Conservation (phyloP, 1,140 invertebrate genomes). For the Diachasmimorpha longicaudata region DNA sequence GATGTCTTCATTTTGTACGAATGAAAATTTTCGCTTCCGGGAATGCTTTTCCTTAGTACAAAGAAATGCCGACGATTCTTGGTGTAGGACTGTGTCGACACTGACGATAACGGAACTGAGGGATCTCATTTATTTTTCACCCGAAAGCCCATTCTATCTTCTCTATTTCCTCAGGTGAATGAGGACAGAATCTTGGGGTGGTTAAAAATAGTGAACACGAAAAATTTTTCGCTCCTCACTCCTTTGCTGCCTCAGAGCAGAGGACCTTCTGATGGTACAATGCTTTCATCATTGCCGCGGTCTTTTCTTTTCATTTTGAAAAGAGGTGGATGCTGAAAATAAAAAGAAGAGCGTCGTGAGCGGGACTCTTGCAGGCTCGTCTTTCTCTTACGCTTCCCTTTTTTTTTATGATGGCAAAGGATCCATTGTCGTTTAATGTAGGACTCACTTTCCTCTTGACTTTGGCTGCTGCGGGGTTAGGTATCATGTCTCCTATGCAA, state of each 20-base stretch:
- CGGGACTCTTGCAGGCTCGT: conserved; percentile 29
- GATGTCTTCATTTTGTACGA: conserved; percentile 11
- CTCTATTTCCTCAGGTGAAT: background rate
- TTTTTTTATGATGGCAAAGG: conserved; percentile 53
- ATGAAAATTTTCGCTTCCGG: conserved; percentile 17
- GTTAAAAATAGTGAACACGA: background rate
- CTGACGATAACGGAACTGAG: conserved; percentile 12
- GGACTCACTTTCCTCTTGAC: conserved; percentile 28
- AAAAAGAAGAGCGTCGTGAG: background rate
- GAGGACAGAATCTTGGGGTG: background rate
- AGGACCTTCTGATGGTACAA: conserved; percentile 51
- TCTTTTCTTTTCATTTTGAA: conserved; percentile 46
- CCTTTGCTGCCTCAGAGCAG: background rate
- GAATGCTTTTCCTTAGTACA: conserved; percentile 19
- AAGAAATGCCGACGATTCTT: conserved; percentile 16
- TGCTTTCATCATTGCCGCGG: conserved; percentile 64
- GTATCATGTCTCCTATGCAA: conserved; percentile 48
- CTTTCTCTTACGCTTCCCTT: conserved; percentile 44
- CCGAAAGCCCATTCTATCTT: background rate
- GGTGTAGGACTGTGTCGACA: conserved; percentile 1
- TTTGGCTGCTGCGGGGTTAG: conserved; percentile 29
- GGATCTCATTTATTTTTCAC: background rate
- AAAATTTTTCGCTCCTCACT: background rate
- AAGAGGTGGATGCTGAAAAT: conserved; percentile 1
- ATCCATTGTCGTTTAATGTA: conserved; percentile 58